A percentile compares a stretch with the other conserved stretches of the same genome.
phyloP scores from a whole-genome alignment of 2,888 invertebrate species.

The Drymonia ruficornis region DNA sequence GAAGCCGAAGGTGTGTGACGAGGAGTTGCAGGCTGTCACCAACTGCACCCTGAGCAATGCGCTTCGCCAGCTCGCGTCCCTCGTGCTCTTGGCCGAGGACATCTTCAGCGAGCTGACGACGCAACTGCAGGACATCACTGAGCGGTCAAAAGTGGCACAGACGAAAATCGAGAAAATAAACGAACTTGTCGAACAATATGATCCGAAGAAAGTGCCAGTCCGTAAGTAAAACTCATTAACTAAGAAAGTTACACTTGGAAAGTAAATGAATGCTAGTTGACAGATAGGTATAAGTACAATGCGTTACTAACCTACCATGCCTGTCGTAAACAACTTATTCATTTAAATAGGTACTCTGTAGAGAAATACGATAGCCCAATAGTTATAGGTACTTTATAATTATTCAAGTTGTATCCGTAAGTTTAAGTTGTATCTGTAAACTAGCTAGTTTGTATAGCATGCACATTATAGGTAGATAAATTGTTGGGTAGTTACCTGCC shows the following conservation, averaged over 20 bases:
- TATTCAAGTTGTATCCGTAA: no score
- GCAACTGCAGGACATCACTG: conserved; percentile 90
- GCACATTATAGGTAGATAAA: no score
- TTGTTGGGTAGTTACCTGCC: no score
- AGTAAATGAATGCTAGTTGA: no score
- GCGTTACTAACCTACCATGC: no score
- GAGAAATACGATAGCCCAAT: no score
- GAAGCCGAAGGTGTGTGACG: conserved; percentile 85
- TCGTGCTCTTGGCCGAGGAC: conserved; percentile 93
- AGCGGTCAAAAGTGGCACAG: conserved; percentile 89
- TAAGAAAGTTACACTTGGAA: no score
- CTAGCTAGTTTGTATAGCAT: no score
- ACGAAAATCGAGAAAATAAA: conserved; percentile 89
- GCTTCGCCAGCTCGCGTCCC: conserved; percentile 92
- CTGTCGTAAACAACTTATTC: conserved; percentile 9
- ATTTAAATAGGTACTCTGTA: no score
- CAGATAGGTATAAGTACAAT: no score
- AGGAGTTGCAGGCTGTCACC: conserved; percentile 93
- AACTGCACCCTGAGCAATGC: conserved; percentile 94
- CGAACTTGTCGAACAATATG: conserved; percentile 88
- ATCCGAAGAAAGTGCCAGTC: conserved; percentile 96
- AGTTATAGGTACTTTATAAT: no score
- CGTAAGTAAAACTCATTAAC: conserved; percentile 88
- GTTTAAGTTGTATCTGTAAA: no score
- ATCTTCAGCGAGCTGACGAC: conserved; percentile 93